Percentiles rank a stretch among this genome's conserved stretches.
phyloP scores from a whole-genome alignment of 2,888 invertebrate genomes.

The Pyrgus malvae region DNA sequence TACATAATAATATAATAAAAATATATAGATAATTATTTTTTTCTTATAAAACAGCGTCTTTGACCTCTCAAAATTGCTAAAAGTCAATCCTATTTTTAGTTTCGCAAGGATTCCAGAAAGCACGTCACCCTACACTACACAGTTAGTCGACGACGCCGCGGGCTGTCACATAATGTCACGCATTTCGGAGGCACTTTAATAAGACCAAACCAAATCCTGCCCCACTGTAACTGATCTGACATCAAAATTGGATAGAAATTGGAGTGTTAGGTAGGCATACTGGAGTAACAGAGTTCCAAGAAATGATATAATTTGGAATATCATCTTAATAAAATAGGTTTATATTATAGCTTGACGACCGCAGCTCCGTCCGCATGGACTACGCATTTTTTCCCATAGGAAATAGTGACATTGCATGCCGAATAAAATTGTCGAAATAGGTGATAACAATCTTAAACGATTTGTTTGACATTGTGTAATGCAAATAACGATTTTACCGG shows the following conservation, averaged over 20 bases:
- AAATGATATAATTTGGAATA: not conserved
- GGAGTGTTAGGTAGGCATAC: slow-evolving; percentile 25
- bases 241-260: slow-evolving; percentile 47
- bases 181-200: slow-evolving; percentile 57
- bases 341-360: too few relatives aligned
- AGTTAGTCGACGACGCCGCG: slow-evolving; percentile 36
- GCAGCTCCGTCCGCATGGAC: too few relatives aligned
- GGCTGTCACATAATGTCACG: slow-evolving; percentile 52
- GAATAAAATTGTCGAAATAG: too few relatives aligned
- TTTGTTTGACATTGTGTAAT: too few relatives aligned
- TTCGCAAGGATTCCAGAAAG: not conserved
- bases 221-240: slow-evolving; percentile 39
- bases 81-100: not conserved
- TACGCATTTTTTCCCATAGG: too few relatives aligned
- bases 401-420: too few relatives aligned
- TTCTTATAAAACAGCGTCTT: not conserved
- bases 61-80: not conserved
- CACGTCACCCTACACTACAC: not conserved
- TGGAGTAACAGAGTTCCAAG: not conserved
- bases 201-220: slow-evolving; percentile 29
- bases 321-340: too few relatives aligned
- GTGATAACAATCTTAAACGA: too few relatives aligned
- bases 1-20: too few relatives aligned
- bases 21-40: not conserved
- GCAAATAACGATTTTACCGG: too few relatives aligned